phyloP scores from a whole-genome alignment of 2,113 vertebrate genomes.

The Lamprotornis superbus region DNA sequence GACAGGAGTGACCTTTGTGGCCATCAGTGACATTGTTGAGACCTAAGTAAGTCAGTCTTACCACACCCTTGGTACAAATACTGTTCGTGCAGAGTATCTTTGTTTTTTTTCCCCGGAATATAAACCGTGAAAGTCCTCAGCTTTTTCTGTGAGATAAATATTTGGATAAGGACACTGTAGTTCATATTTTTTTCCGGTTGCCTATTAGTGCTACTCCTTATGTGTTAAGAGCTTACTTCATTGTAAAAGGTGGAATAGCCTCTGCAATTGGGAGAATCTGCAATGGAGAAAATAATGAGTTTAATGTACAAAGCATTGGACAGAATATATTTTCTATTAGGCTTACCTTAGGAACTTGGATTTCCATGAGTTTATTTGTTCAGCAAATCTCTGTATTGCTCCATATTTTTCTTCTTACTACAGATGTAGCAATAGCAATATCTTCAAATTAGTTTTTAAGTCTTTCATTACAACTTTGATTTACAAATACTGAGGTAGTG shows the following conservation, averaged over 20 bases:
- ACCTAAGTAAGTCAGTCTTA: neutral
- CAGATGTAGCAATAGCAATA: neutral
- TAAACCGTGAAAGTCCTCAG: neutral
- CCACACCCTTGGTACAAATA: neutral
- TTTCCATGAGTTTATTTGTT: neutral
- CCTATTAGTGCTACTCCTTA: neutral
- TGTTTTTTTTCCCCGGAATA: neutral
- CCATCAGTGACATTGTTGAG: neutral
- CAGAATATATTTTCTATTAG: neutral
- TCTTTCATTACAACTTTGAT: neutral
- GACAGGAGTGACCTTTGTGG: neutral
- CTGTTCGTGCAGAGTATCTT: neutral
- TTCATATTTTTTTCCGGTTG: neutral
- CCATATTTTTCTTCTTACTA: neutral
- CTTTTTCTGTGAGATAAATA: neutral
- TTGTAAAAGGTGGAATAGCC: neutral
- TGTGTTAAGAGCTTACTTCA: neutral
- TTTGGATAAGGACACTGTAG: neutral
- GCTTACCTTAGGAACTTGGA: neutral
- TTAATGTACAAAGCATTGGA: neutral
- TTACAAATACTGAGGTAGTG: neutral
- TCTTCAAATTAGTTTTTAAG: neutral
- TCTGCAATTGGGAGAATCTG: neutral
- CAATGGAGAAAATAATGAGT: neutral
- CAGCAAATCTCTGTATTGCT: neutral